Base-by-base conservation (phyloP, 1,140 invertebrate species). In the Drosophila ironensis region DNA sequence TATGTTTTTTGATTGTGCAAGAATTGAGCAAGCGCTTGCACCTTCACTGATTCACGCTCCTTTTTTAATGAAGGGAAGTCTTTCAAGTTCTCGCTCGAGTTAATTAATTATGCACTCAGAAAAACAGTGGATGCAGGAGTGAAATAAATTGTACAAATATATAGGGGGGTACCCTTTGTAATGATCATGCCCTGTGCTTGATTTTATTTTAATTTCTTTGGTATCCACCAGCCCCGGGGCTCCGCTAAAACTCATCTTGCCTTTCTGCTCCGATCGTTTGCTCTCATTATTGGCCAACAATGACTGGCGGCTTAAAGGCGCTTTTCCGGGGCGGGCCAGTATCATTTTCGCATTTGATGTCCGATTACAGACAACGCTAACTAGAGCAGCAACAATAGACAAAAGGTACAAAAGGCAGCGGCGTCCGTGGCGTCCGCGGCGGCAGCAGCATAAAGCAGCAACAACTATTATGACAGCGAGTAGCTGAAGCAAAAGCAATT, bases 331-430 rank as follows among this genome's bases (percentile, higher is more conserved):
- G 48, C 3, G 54, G 24, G 73, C 54, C 57, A 67, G 52, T 86
- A 86, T 84, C 80, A 84, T 86, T 86, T 84, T 86, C 74, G 53
- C 74, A 75, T 84, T 84, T 80, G 80, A 80, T 80, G 80, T 84
- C 70, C 66, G 78, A 84, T 84, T 86, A 71, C 80, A 66, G 38
- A 35, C 63, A 71, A 59, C 44, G 41, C 61, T 67, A 81, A 86
- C 66, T 86, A 75, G 81, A 86, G 81, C 80, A 86, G 78, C 73
- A 84, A 84, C 71, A 80, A 74, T 72, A 64, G 67, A 72, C n/a
- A 63, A 69, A 84, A 76, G 72, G 72, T 69, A 84, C 63, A 84
- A 73, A 60, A n/a, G n/a, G n/a, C n/a, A n/a, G n/a, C n/a, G n/a
- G n/a, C n/a, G n/a, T n/a, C n/a, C n/a, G n/a, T n/a, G n/a, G n/a